Evolutionary conservation across 2,797 vertebrate species (phyloP).

Genomic region (Gallirallus australis): DNA sequence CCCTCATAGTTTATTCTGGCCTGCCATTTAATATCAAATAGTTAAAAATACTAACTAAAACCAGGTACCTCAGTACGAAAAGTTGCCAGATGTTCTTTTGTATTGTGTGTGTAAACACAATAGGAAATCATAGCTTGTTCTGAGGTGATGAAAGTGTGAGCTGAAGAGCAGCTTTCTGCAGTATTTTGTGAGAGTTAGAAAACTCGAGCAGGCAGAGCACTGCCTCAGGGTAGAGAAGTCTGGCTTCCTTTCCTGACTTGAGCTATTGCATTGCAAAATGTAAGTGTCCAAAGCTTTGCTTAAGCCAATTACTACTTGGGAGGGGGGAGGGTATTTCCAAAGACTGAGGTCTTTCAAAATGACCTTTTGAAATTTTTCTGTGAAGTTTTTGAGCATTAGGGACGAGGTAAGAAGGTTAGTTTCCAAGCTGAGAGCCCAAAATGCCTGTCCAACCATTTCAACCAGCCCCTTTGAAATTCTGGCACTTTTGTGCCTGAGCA

Average conservation of each 20-base stretch:
- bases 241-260: slow-evolving; percentile 33
- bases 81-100: not conserved
- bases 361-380: slow-evolving; percentile 40
- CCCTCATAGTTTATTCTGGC: not conserved
- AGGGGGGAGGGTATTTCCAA: not conserved
- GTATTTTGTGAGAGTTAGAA: not conserved
- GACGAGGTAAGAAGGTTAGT: not conserved
- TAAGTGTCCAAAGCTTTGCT: slow-evolving; percentile 24
- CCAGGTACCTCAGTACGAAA: not conserved
- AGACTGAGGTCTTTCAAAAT: slow-evolving; percentile 60
- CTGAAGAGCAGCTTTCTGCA: not conserved
- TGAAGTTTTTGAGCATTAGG: not conserved
- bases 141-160: not conserved
- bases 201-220: not conserved
- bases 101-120: not conserved
- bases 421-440: not conserved
- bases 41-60: not conserved
- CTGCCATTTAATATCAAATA: not conserved
- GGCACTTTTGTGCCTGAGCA: not conserved
- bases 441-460: not conserved
- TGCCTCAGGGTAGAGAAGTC: not conserved
- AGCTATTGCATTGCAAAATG: slow-evolving; percentile 47
- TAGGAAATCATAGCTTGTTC: not conserved
- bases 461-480: not conserved
- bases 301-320: not conserved